Base-by-base conservation (phyloP, 2,888 invertebrate species). In the Odontocolon sp. region DNA sequence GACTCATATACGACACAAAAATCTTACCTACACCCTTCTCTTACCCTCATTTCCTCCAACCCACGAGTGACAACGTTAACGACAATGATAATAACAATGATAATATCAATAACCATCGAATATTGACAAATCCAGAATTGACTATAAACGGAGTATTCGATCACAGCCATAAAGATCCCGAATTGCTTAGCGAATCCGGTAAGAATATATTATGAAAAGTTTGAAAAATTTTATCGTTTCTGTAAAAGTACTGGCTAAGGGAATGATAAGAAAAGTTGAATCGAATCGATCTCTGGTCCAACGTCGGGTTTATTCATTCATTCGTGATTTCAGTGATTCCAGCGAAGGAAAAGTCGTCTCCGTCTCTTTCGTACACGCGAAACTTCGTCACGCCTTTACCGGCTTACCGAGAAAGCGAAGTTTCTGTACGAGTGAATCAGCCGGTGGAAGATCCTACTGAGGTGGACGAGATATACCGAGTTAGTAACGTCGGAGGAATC, bases 1-100 rank as follows among this genome's bases (percentile, higher is more conserved):
- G 80, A 71, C 68, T 83, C 9, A 68, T 83, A 28, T 83, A 86
- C 69, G 82, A 82, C n/a, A 75, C 73, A 2, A 80, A 79, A 66
- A 78, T 81, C 23, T 45, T 82, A 8, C 83, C 84, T 0, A 77
- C 81, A 14, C 80, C 82, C 5, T 82, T 84, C 18, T 26, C 59
- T 3, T 50, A 56, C 8, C 31, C 52, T 8, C 69, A 40, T 11
- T 54, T 73, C 3, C 31, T 33, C n/a, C 26, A 33, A 2, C 16
- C 52, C 8, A 16, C 38, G 6, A 31, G 26, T 6, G 50, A 14
- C 14, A 23, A 9, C 11, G 42, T 23, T 6, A 38, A 40, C 8
- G n/a, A 23, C 8, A n/a, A 2, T 18, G 23, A 11, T 9, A 9
- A 0, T 11, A 9, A 31, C 21, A 31, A 61, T 8, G 14, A 33